phyloP scores from a whole-genome alignment of 2,113 vertebrate genomes.

The Emydura subglobosa region DNA sequence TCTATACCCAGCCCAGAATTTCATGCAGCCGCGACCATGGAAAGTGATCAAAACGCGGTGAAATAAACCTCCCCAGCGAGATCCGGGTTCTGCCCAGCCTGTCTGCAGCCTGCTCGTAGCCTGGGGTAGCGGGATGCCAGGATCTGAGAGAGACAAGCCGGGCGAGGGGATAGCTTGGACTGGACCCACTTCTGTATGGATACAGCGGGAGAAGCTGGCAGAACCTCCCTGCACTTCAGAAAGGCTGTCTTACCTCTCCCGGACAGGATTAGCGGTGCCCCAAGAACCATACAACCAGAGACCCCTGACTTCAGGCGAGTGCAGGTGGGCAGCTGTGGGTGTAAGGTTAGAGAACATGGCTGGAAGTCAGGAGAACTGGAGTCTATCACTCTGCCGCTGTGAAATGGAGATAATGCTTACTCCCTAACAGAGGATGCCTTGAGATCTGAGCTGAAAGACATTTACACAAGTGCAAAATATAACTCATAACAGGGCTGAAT shows the following conservation, averaged over 20 bases:
- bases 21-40: no score
- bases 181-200: no score
- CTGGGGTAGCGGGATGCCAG: no score
- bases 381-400: neutral
- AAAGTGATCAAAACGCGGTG: no score
- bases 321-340: neutral
- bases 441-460: neutral
- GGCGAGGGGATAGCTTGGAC: no score
- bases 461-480: neutral
- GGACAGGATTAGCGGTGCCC: accelerated
- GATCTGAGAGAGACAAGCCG: no score
- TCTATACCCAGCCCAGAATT: no score
- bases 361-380: neutral
- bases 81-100: no score
- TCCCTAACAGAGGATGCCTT: accelerated
- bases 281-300: neutral
- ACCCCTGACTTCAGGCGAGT: accelerated
- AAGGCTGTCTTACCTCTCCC: neutral
- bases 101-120: no score
- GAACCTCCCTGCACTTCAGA: neutral
- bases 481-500: neutral
- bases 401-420: neutral
- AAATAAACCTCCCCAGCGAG: no score
- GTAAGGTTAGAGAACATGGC: neutral
- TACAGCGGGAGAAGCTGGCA: neutral